A percentile compares a stretch with the other conserved stretches of the same genome.
These are phyloP conservation scores for Myrmecophaga tridactyla DNA, from an alignment of 2,113 vertebrate species.

Conservation along the genomic window DNA sequence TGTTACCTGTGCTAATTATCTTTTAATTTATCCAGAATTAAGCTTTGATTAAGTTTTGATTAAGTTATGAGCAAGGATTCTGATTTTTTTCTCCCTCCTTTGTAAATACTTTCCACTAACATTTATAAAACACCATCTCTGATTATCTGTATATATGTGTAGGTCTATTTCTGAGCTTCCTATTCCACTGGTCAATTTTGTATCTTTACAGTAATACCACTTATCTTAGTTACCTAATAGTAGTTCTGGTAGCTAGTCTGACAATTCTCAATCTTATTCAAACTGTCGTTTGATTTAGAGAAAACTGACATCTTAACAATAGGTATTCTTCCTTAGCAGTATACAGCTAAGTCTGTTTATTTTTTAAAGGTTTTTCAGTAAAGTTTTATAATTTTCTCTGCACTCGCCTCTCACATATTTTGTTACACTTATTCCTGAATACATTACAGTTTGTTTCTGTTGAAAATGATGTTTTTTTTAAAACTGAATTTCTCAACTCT, in stretches of 20 bases:
- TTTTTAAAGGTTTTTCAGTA: conserved; percentile 6
- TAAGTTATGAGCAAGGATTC: neutral
- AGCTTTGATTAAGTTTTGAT: neutral
- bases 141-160: neutral
- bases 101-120: conserved; percentile 1
- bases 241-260: neutral
- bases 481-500: neutral
- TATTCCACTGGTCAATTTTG: conserved; percentile 28
- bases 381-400: conserved; percentile 20
- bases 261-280: conserved; percentile 25
- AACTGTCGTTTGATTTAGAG: conserved; percentile 56
- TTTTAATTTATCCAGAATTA: conserved; percentile 1
- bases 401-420: neutral
- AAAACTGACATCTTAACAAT: conserved; percentile 49
- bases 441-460: neutral
- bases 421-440: neutral
- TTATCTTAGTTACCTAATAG: conserved; percentile 38
- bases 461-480: neutral
- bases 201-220: neutral
- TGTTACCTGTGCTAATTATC: neutral
- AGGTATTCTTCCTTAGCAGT: conserved; percentile 9
- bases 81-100: neutral
- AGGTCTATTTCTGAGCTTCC: neutral
- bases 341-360: neutral
- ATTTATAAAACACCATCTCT: neutral